Evolutionary conservation across 1,140 invertebrate genomes (phyloP), one percentile per base, ranked within the genome.

Genomic region (Limonius californicus): DNA sequence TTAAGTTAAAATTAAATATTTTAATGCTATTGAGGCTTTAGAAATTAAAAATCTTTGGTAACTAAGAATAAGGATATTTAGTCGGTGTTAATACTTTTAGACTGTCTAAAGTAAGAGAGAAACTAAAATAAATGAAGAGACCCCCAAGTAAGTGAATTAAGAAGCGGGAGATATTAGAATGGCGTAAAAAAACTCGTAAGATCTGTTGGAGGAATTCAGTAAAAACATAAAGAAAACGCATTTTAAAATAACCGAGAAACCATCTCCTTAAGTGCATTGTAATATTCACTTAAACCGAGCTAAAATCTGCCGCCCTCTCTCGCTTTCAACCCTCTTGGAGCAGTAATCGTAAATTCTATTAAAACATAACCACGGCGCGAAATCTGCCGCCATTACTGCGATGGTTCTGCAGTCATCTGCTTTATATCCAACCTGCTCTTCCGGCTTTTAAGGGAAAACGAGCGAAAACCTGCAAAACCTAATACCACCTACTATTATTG

Each of bases 261-360:
- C 60, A 61, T 61, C 54, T 57, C 20, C 60, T 55, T 57, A 56
- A 61, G 65, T 53, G 57, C 59, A 69, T 56, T 64, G 62, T 65
- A 69, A 64, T 67, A 57, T 68, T 56, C 57, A 63, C 61, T 66
- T 63, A 68, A 68, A 62, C 57, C 19, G 43, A 50, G 45, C 67
- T 63, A 63, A 69, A 69, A 69, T 69, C 67, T 69, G 68, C 64
- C 61, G 58, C 64, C 62, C 63, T 63, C 64, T 50, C 61, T 15
- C 60, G 63, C 71, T 65, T 68, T 71, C 70, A 70, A 71, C 72
- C 69, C 70, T 68, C 69, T 67, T 61, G 65, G 55, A 63, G 70
- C 72, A 75, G 76, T 77, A 77, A 77, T 71, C 76, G 76, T 77
- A 77, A 77, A 77, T 77, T 77, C 75, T 77, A 76, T 77, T 77